Conservation (phyloP, 2,113 vertebrate species). For the Ploceus nigricollis region DNA sequence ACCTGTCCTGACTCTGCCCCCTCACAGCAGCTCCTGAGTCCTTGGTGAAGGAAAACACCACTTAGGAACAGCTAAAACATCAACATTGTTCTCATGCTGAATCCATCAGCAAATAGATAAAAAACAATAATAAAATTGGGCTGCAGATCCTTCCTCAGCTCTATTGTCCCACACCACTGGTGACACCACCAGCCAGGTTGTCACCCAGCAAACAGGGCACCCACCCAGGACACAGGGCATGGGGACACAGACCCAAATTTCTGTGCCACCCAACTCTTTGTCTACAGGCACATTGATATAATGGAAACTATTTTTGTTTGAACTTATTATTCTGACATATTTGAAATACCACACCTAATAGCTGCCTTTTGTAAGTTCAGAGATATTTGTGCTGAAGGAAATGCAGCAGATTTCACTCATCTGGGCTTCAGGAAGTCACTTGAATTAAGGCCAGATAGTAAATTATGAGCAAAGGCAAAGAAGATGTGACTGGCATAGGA, state of each 20-base stretch:
- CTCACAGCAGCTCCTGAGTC: not conserved
- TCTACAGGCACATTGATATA: not conserved
- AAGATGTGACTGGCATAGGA: not conserved
- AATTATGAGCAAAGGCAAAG: not conserved
- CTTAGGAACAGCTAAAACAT: not conserved
- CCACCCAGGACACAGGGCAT: not conserved
- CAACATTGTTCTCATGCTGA: too few species aligned
- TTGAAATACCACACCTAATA: not conserved
- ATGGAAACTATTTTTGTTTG: not conserved
- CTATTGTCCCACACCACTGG: not conserved
- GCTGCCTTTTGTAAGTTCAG: not conserved
- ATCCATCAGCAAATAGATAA: not conserved
- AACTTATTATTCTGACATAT: not conserved
- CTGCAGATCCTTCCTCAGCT: not conserved
- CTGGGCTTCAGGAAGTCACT: not conserved
- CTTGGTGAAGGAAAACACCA: not conserved
- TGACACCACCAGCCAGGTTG: not conserved
- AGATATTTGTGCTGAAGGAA: not conserved
- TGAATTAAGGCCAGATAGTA: constrained; percentile 1
- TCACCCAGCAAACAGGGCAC: not conserved
- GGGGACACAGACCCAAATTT: not conserved
- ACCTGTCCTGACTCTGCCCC: not conserved
- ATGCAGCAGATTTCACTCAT: not conserved
- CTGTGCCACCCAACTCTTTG: not conserved
- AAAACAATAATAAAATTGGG: not conserved